Percentiles rank a stretch among this genome's conserved stretches.
Evolutionary conservation across 2,113 vertebrate species (phyloP).

Genomic region (Xerus inauris): DNA sequence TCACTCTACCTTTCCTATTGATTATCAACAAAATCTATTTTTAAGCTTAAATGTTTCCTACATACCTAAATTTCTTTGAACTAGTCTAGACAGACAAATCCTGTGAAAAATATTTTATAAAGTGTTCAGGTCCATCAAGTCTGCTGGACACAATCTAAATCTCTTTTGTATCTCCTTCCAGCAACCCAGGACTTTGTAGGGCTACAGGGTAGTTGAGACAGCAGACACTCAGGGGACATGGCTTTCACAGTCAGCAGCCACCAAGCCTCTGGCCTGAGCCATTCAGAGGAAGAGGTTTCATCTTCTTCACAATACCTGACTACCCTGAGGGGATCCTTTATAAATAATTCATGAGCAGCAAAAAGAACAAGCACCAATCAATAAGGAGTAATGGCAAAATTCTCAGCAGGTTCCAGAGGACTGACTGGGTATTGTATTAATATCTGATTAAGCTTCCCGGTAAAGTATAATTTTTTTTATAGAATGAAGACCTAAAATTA

Average conservation of each 20-base stretch:
- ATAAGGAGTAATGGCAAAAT: conserved; percentile 27
- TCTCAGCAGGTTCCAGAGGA: conserved; percentile 50
- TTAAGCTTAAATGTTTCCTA: background rate
- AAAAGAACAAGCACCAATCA: conserved; percentile 60
- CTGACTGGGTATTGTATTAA: conserved; percentile 20
- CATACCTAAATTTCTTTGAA: background rate
- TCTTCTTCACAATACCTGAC: background rate
- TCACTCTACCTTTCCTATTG: background rate
- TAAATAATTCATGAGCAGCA: conserved; percentile 64
- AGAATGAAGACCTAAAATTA: conserved; percentile 64
- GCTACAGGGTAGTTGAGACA: background rate
- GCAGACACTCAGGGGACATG: background rate
- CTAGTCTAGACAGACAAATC: background rate
- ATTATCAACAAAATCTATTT: background rate
- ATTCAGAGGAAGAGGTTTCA: background rate
- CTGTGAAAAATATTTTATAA: background rate
- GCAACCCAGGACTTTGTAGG: background rate
- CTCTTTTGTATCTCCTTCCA: background rate
- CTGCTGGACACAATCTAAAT: background rate
- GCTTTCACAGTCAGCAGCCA: background rate
- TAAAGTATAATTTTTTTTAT: conserved; percentile 62
- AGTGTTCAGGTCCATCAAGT: background rate
- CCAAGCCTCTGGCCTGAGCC: background rate
- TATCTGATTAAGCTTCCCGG: conserved; percentile 43
- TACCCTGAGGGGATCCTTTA: background rate